Percentiles rank a stretch among this genome's conserved stretches.
These are phyloP conservation scores for Enteromius unitaeniatus DNA, from an alignment of 2,797 vertebrate species.

Conservation along the genomic window DNA sequence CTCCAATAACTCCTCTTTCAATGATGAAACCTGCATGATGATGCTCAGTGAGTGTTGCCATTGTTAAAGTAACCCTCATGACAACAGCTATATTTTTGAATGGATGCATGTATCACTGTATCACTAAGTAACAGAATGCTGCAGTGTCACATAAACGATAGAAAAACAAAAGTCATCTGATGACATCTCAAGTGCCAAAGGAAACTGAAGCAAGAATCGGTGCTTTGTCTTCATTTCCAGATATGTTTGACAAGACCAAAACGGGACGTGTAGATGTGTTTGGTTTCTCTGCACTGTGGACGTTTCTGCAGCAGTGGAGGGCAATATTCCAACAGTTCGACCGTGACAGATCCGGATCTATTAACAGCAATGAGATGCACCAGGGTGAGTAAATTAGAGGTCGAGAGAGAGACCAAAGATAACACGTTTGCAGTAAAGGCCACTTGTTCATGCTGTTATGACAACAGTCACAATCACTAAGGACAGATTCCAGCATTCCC, in stretches of 20 bases:
- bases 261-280: conserved; percentile 88
- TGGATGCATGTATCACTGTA: not conserved
- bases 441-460: not conserved
- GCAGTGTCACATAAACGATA: not conserved
- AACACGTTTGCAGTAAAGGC: not conserved
- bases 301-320: conserved; percentile 91
- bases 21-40: conserved; percentile 92
- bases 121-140: not conserved
- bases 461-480: not conserved
- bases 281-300: conserved; percentile 91
- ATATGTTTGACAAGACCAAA: conserved; percentile 93
- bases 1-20: conserved; percentile 93
- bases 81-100: not conserved
- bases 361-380: conserved; percentile 87
- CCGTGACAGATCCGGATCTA: conserved; percentile 87
- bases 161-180: conserved; percentile 7
- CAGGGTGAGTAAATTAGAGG: conserved; percentile 82
- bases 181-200: not conserved
- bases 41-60: conserved; percentile 90
- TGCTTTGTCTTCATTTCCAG: conserved; percentile 69
- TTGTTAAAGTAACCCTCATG: not conserved
- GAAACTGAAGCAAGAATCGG: not conserved
- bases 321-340: conserved; percentile 93
- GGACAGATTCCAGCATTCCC: not conserved
- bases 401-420: not conserved